A percentile compares a stretch with the other conserved stretches of the same genome.
Conservation (phyloP, 2,797 vertebrate genomes). For the Lepidocolaptes lacrymiger region DNA sequence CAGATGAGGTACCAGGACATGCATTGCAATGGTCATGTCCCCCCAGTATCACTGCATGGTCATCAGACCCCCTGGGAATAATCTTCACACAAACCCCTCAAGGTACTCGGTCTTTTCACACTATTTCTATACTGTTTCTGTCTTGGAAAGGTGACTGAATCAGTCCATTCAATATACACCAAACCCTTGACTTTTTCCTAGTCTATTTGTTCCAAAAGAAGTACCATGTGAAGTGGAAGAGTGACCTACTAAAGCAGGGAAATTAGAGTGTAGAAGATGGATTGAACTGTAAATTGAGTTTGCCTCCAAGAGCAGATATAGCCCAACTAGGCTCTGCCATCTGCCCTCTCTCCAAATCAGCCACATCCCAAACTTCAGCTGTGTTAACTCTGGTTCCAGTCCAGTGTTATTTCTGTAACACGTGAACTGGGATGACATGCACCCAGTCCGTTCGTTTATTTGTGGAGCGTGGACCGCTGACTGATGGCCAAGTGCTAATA, state of each 20-base stretch:
- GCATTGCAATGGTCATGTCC: background rate
- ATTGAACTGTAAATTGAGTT: background rate
- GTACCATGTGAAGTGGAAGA: background rate
- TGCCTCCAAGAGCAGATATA: background rate
- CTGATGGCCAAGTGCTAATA: background rate
- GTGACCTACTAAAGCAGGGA: background rate
- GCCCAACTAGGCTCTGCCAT: background rate
- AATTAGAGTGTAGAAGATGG: background rate
- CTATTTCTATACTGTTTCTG: background rate
- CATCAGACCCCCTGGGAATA: background rate
- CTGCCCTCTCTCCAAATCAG: background rate
- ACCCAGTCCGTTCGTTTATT: constrained; percentile 33
- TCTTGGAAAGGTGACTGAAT: background rate
- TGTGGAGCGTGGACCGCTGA: constrained; percentile 23
- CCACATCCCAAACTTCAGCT: background rate
- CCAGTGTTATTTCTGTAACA: constrained; percentile 50
- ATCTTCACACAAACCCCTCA: background rate
- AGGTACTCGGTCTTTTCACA: background rate
- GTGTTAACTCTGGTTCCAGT: constrained; percentile 36
- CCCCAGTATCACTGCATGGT: background rate
- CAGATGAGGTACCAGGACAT: background rate
- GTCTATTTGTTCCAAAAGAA: background rate
- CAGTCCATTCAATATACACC: background rate
- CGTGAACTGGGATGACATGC: background rate
- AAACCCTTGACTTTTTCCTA: background rate